A percentile compares a stretch with the other conserved stretches of the same genome.
Conservation (phyloP, 2,797 vertebrate genomes). For the Bufotes viridis region DNA sequence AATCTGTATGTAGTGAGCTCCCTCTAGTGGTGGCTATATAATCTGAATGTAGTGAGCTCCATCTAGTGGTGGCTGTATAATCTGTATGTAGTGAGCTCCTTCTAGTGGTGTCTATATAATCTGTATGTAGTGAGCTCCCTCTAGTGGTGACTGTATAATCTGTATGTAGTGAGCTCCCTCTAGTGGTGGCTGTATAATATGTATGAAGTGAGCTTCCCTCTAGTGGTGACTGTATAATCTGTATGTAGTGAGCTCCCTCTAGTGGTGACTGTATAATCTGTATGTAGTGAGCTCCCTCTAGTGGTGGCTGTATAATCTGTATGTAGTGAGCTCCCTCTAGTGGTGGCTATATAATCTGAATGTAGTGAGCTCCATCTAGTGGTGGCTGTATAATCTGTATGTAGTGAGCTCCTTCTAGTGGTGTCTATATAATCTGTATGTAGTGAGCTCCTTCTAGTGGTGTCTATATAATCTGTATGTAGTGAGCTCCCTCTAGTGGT, state of each 20-base stretch:
- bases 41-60: too few relatives aligned
- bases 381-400: too few relatives aligned
- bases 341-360: neutral
- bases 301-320: neutral
- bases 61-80: neutral
- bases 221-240: neutral
- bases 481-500: too few relatives aligned
- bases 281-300: neutral
- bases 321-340: neutral
- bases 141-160: neutral
- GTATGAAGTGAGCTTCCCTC: neutral
- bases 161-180: neutral
- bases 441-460: too few relatives aligned
- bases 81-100: neutral
- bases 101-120: neutral
- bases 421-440: too few relatives aligned
- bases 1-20: too few relatives aligned
- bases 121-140: neutral
- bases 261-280: neutral
- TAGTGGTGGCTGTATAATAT: neutral
- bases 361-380: neutral
- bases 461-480: too few relatives aligned
- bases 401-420: too few relatives aligned
- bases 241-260: neutral
- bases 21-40: too few relatives aligned